These are phyloP conservation scores for Caradrina clavipalpis DNA, from an alignment of 2,888 invertebrate species.

Conservation along the genomic window DNA sequence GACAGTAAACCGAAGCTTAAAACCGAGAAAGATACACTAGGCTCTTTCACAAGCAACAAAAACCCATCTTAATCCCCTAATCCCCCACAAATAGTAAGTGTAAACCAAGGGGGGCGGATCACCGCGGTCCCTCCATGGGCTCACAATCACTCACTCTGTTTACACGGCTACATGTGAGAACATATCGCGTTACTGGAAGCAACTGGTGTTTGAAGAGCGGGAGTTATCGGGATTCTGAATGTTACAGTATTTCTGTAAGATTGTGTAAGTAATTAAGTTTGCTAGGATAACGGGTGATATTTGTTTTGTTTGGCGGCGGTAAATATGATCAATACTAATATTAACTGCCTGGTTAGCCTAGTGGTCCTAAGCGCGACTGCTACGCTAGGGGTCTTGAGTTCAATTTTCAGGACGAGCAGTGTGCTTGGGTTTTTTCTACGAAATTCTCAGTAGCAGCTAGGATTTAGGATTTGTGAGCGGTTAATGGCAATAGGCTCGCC, in stretches of 20 bases:
- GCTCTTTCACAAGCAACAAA: neutral
- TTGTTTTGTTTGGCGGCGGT: neutral
- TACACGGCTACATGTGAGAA: conserved; percentile 30
- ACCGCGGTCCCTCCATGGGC: conserved; percentile 13
- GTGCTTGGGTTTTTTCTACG: too few species aligned
- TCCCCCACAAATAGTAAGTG: conserved; percentile 32
- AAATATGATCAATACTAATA: neutral
- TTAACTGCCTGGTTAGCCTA: too few species aligned
- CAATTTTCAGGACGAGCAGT: too few species aligned
- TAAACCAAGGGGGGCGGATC: conserved; percentile 18
- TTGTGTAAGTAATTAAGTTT: conserved; percentile 11
- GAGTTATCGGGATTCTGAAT: conserved; percentile 24
- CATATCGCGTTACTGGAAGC: conserved; percentile 45
- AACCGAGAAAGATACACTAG: too few species aligned
- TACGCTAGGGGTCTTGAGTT: too few species aligned
- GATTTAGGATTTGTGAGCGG: too few species aligned
- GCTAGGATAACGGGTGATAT: too few species aligned
- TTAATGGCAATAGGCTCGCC: too few species aligned
- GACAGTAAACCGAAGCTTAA: too few species aligned
- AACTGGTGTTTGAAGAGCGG: conserved; percentile 48
- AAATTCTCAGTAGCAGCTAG: too few species aligned
- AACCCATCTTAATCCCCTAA: conserved; percentile 19
- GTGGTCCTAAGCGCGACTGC: too few species aligned
- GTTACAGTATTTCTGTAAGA: conserved; percentile 10
- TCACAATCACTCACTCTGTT: conserved; percentile 44